Evolutionary conservation across 2,888 invertebrate genomes (phyloP).

Genomic region (Spodoptera exigua): DNA sequence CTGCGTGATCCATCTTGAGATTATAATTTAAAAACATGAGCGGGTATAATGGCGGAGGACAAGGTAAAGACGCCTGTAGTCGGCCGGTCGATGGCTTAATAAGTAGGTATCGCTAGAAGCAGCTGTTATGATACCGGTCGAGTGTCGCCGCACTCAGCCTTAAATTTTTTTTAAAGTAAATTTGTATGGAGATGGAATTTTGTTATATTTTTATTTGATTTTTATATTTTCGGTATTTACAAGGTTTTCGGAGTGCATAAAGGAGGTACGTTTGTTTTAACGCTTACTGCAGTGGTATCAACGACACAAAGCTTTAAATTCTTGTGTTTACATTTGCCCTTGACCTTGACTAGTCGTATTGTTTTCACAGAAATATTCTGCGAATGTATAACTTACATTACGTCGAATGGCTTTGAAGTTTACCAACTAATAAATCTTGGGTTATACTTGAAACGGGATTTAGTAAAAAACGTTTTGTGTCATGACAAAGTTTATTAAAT

Average conservation of each 20-base stretch:
- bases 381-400: slow-evolving; percentile 9
- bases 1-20: slow-evolving; percentile 75
- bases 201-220: not conserved
- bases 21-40: slow-evolving; percentile 86
- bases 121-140: slow-evolving; percentile 88
- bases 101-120: slow-evolving; percentile 87
- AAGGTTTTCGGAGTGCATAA: too few species aligned
- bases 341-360: not conserved
- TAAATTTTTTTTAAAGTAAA: slow-evolving; percentile 72
- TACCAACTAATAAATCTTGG: slow-evolving; percentile 27
- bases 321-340: not conserved
- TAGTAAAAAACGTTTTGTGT: not conserved
- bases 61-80: slow-evolving; percentile 62
- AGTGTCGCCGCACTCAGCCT: slow-evolving; percentile 86
- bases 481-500: not conserved
- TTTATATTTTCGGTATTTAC: too few species aligned
- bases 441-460: slow-evolving; percentile 11
- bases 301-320: not conserved
- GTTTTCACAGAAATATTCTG: slow-evolving; percentile 1
- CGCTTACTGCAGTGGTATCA: too few species aligned
- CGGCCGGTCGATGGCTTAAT: slow-evolving; percentile 84
- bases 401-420: slow-evolving; percentile 14
- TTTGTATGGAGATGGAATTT: slow-evolving; percentile 66
- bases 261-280: too few species aligned
- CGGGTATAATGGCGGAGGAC: slow-evolving; percentile 76